Conservation (phyloP, 2,888 invertebrate species). For the Icerya purchasi region DNA sequence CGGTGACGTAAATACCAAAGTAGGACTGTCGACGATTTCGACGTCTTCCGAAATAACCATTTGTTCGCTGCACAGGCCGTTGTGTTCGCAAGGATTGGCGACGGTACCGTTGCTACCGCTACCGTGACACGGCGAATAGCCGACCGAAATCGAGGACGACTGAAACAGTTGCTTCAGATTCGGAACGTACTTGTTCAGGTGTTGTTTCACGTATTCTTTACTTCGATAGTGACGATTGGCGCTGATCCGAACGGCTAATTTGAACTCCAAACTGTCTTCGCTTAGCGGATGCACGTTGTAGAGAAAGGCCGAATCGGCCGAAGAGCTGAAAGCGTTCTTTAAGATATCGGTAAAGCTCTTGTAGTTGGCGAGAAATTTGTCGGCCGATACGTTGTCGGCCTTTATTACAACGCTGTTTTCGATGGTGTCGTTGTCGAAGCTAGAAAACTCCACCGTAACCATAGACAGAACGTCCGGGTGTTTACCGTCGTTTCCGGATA, state of each 20-base stretch:
- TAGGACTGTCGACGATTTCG: conserved; percentile 57
- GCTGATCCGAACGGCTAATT: conserved; percentile 37
- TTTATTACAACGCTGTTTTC: conserved; percentile 60
- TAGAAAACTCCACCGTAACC: conserved; percentile 58
- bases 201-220: conserved; percentile 36
- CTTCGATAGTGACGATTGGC: conserved; percentile 36
- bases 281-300: conserved; percentile 47
- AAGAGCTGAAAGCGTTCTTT: conserved; percentile 34
- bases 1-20: conserved; percentile 64
- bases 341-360: conserved; percentile 47
- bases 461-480: conserved; percentile 71
- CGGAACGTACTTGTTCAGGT: conserved; percentile 39
- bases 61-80: conserved; percentile 50
- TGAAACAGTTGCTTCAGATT: conserved; percentile 41
- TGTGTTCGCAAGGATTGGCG: conserved; percentile 43
- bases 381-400: conserved; percentile 47
- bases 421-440: conserved; percentile 59
- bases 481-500: conserved; percentile 74
- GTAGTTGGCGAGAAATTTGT: conserved; percentile 55
- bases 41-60: conserved; percentile 44
- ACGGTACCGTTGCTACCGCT: neutral
- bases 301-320: conserved; percentile 18
- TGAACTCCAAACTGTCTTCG: conserved; percentile 46
- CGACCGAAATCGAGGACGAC: conserved; percentile 30
- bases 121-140: conserved; percentile 47